Conservation (phyloP, 2,888 invertebrate genomes). For the Notodonta dromedarius region DNA sequence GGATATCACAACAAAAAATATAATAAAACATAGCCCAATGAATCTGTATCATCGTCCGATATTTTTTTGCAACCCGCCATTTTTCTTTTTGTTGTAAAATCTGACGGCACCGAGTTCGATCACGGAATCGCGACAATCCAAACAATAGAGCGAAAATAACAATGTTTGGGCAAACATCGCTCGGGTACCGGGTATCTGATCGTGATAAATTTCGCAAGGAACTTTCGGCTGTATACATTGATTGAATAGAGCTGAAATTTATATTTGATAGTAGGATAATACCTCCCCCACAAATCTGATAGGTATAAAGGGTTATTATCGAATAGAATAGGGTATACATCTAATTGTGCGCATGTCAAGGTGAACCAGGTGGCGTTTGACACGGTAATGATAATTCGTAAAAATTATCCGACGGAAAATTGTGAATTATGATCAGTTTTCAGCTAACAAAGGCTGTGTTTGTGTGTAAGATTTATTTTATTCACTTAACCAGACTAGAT, state of each 20-base stretch:
- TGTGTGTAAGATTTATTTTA: too few species aligned
- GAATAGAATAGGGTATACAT: slow-evolving; percentile 36
- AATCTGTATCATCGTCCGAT: slow-evolving; percentile 42
- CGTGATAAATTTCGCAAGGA: slow-evolving; percentile 14
- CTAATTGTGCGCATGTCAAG: slow-evolving; percentile 38
- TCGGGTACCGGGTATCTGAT: slow-evolving; percentile 31
- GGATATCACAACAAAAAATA: slow-evolving; percentile 26
- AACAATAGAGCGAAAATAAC: slow-evolving; percentile 58
- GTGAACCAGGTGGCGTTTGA: slow-evolving; percentile 44
- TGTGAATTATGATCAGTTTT: slow-evolving; percentile 27
- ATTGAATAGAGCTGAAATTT: slow-evolving; percentile 23
- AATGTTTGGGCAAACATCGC: slow-evolving; percentile 57
- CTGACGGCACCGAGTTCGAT: slow-evolving; percentile 62
- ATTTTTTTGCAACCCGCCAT: slow-evolving; percentile 40
- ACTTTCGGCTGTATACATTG: slow-evolving; percentile 9
- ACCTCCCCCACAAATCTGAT: slow-evolving; percentile 49
- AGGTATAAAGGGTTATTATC: slow-evolving; percentile 59
- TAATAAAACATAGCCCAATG: slow-evolving; percentile 19
- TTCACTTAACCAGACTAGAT: too few species aligned
- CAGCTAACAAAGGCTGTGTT: not conserved
- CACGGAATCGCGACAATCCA: slow-evolving; percentile 54
- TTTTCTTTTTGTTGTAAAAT: slow-evolving; percentile 60
- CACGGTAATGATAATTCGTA: slow-evolving; percentile 42
- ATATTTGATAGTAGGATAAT: slow-evolving; percentile 1
- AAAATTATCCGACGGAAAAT: slow-evolving; percentile 30